Evolutionary conservation across 2,888 invertebrate species (phyloP).

Genomic region (Rhodophaea formosa): DNA sequence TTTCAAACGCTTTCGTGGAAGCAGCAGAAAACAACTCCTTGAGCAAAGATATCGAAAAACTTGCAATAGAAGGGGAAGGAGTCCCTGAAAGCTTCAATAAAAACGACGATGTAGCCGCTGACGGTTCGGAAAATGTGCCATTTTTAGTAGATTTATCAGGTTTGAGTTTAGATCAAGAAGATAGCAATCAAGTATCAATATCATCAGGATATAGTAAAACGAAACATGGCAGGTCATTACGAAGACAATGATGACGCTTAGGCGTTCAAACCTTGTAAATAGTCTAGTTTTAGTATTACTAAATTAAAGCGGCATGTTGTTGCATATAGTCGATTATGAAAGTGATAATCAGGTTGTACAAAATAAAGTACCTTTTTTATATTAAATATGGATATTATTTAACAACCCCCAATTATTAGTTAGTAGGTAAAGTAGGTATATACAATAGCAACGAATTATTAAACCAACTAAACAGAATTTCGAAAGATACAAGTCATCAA

Average conservation of each 20-base stretch:
- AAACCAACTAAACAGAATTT: no score
- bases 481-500: no score
- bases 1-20: constrained; percentile 91
- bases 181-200: constrained; percentile 68
- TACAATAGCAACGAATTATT: no score
- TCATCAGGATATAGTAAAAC: constrained; percentile 79
- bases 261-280: constrained; percentile 65
- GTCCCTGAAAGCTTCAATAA: constrained; percentile 65
- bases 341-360: constrained; percentile 77
- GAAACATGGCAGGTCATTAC: constrained; percentile 71
- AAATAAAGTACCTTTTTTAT: constrained; percentile 64
- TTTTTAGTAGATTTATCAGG: constrained; percentile 75
- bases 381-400: constrained; percentile 22
- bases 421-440: no score
- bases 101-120: constrained; percentile 53
- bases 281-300: constrained; percentile 64
- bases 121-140: constrained; percentile 77
- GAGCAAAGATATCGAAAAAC: constrained; percentile 83
- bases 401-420: background rate
- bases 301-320: constrained; percentile 72
- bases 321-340: constrained; percentile 70
- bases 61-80: constrained; percentile 78
- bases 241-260: constrained; percentile 59
- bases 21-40: constrained; percentile 92
- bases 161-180: constrained; percentile 61